These are phyloP conservation scores for Antennarius maculatus DNA, from an alignment of 2,797 vertebrate genomes.

Conservation along the genomic window DNA sequence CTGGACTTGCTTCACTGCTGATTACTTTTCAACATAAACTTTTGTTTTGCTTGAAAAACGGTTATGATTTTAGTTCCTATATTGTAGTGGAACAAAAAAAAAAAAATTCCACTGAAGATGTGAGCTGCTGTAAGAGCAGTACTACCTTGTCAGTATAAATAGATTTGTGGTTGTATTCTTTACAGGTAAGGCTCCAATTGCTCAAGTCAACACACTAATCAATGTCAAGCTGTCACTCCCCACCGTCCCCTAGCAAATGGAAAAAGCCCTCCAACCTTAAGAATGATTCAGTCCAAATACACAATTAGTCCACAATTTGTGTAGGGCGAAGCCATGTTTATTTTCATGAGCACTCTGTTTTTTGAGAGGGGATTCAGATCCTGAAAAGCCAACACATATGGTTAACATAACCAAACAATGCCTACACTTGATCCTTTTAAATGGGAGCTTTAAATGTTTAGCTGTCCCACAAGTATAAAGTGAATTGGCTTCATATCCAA, in stretches of 20 bases:
- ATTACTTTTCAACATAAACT: slow-evolving; percentile 59
- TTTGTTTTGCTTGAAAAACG: slow-evolving; percentile 58
- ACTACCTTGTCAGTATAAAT: slow-evolving; percentile 67
- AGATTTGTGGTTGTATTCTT: slow-evolving; percentile 70
- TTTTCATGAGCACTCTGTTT: slow-evolving; percentile 78
- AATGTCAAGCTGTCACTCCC: slow-evolving; percentile 79
- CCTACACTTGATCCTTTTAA: slow-evolving; percentile 82
- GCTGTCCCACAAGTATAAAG: slow-evolving; percentile 82
- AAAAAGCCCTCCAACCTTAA: slow-evolving; percentile 77
- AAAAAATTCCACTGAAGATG: slow-evolving; percentile 39
- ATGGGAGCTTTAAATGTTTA: slow-evolving; percentile 81
- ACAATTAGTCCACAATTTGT: slow-evolving; percentile 83
- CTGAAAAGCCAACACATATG: slow-evolving; percentile 83
- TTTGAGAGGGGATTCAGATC: slow-evolving; percentile 76
- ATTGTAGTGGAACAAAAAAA: slow-evolving; percentile 50
- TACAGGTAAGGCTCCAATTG: slow-evolving; percentile 81
- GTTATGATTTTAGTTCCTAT: slow-evolving; percentile 51
- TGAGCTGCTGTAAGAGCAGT: slow-evolving; percentile 58
- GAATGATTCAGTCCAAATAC: slow-evolving; percentile 81
- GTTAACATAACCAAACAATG: slow-evolving; percentile 87
- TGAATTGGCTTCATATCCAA: slow-evolving; percentile 78
- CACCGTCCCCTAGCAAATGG: slow-evolving; percentile 68
- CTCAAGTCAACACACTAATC: slow-evolving; percentile 81
- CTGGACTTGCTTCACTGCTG: slow-evolving; percentile 58
- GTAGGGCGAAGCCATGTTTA: slow-evolving; percentile 82